phyloP scores from a whole-genome alignment of 2,113 vertebrate genomes.

The Natator depressus region DNA sequence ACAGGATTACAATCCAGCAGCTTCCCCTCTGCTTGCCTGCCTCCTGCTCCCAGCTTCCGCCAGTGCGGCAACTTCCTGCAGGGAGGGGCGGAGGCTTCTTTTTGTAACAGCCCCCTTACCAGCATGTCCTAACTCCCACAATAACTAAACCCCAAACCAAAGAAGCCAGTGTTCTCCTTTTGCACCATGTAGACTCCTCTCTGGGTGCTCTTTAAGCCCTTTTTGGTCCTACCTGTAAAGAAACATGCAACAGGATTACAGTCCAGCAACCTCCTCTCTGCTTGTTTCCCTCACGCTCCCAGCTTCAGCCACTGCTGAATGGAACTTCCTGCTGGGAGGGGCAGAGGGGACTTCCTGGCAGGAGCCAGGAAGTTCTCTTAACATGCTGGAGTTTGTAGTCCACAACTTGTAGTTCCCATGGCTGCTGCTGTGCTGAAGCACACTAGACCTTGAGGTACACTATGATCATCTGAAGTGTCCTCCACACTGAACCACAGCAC shows the following conservation, averaged over 20 bases:
- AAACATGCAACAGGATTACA: background rate
- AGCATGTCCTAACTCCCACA: background rate
- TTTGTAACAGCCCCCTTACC: background rate
- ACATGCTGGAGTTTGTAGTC: background rate
- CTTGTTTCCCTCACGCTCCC: background rate
- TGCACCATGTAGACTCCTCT: background rate
- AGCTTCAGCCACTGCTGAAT: background rate
- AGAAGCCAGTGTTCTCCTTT: background rate
- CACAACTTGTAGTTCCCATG: background rate
- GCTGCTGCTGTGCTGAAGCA: no score
- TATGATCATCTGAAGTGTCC: background rate
- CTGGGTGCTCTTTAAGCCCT: background rate
- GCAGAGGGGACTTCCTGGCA: background rate
- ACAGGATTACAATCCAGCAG: background rate
- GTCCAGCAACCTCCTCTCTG: background rate
- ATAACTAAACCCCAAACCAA: background rate
- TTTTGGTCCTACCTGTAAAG: background rate
- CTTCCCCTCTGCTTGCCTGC: no score
- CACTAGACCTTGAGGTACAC: background rate
- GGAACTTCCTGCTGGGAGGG: background rate
- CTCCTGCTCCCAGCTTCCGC: no score
- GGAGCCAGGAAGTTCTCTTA: background rate
- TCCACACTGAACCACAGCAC: accelerated
- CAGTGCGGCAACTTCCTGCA: background rate
- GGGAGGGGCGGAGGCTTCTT: background rate